A percentile compares a stretch with the other conserved stretches of the same genome.
Evolutionary conservation across 1,140 invertebrate genomes (phyloP).

Genomic region (Drosophila gunungcola): DNA sequence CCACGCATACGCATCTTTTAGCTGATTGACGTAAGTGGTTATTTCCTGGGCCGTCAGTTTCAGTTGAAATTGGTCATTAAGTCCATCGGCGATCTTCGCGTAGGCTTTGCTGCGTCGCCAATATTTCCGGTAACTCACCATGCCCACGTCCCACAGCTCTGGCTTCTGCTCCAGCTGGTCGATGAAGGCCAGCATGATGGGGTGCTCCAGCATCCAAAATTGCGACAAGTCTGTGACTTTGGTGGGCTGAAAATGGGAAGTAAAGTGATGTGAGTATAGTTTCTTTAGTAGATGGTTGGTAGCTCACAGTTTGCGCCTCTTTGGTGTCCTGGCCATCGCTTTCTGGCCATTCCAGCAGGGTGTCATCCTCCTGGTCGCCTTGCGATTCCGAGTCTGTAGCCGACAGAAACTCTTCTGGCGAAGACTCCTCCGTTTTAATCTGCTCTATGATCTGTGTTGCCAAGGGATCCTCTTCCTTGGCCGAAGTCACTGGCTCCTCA

Average conservation of each 20-base stretch:
- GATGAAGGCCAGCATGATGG: slow-evolving; percentile 47
- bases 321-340: slow-evolving; percentile 1
- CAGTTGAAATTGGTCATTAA: slow-evolving; percentile 23
- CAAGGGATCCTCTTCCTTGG: background rate
- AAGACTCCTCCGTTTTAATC: background rate
- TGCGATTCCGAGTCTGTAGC: background rate
- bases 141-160: slow-evolving; percentile 31
- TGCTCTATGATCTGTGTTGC: background rate
- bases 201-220: slow-evolving; percentile 42
- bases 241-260: background rate
- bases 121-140: slow-evolving; percentile 28
- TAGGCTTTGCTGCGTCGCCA: slow-evolving; percentile 14
- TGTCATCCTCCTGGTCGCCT: background rate
- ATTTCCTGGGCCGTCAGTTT: slow-evolving; percentile 20
- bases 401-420: no score
- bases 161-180: slow-evolving; percentile 24
- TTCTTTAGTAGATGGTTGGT: background rate
- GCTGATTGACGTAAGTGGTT: slow-evolving; percentile 4
- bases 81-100: slow-evolving; percentile 7
- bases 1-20: slow-evolving; percentile 14
- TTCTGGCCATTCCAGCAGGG: slow-evolving; percentile 3
- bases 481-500: background rate
- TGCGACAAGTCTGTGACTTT: background rate
- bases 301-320: background rate
- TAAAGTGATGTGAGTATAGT: background rate